Base-by-base conservation (phyloP, 1,140 invertebrate genomes). In the Chironomus tepperi region DNA sequence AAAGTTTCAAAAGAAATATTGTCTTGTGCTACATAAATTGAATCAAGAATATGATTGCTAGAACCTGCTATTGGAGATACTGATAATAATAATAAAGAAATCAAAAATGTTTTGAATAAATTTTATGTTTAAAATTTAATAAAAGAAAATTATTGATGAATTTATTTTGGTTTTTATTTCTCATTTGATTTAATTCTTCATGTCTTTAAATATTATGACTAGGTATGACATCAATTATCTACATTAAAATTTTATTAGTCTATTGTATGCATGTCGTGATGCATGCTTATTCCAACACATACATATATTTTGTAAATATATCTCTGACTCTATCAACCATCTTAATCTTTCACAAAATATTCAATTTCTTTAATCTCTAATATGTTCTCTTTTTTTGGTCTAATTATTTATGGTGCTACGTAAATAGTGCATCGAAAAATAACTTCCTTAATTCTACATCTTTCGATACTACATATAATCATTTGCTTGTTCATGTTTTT, bases 161-260 rank as follows among this genome's bases (percentile, higher is more conserved):
- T 57, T n/a, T 57, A 57, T 57, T 57, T 57, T 57, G 8, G 8
- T 3, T 47, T 47, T 47, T 47, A 7, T 47, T 47, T 2, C 7
- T 47, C 43, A 10, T 15, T 47, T 47, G 2, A 47, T 15, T 47
- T 34, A 34, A 34, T 47, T 47, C 8, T 47, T 47, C 8, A 10
- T 47, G 7, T 15, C 12, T n/a, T 57, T 57, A 57, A n/a, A 57
- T 15, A 57, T 57, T 15, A 57, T 57, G n/a, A 57, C n/a, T 57
- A n/a, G 47, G 47, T 57, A n/a, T 57, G 47, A 57, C 47, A 57
- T 57, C 47, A 57, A 57, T 57, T 57, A 57, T 57, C 12, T 57
- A 57, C n/a, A 57, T 57, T 57, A n/a, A 57, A 57, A n/a, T 47
- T 47, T 57, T 57, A 57, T 34, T 34, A 34, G 24, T 34, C 24